Evolutionary conservation across 2,888 invertebrate species (phyloP).

Genomic region (Lasioglossum lativentre): DNA sequence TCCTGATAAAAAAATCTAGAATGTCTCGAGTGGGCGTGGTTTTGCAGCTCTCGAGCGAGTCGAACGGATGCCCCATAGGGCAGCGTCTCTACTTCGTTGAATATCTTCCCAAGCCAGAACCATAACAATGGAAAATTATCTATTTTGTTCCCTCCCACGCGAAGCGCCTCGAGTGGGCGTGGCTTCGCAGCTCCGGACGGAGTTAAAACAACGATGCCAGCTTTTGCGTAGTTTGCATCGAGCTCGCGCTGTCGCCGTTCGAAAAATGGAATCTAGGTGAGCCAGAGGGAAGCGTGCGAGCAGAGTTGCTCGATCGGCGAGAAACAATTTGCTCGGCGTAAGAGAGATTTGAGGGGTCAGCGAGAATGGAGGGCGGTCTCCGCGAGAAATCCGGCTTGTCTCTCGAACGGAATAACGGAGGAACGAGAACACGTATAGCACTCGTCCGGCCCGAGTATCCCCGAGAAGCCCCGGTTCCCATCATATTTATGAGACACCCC

Average conservation of each 20-base stretch:
- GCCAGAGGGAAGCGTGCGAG: not conserved
- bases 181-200: not conserved
- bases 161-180: not conserved
- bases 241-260: not conserved
- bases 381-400: conserved; percentile 34
- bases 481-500: conserved; percentile 58
- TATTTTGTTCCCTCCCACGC: not conserved
- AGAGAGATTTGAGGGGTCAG: conserved; percentile 48
- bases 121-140: not conserved
- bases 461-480: conserved; percentile 35
- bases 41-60: not conserved
- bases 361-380: conserved; percentile 17
- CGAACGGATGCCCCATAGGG: not conserved
- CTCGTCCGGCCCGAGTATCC: conserved; percentile 32
- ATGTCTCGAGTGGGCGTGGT: not conserved
- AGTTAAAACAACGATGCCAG: not conserved
- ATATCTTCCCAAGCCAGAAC: not conserved
- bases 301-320: conserved; percentile 9
- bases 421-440: conserved; percentile 26
- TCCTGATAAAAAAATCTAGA: too few species aligned
- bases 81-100: not conserved
- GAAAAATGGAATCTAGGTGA: not conserved
- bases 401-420: conserved; percentile 42
- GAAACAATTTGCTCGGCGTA: conserved; percentile 48
- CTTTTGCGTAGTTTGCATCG: not conserved